Evolutionary conservation across 2,797 vertebrate species (phyloP).

Genomic region (Falco naumanni): DNA sequence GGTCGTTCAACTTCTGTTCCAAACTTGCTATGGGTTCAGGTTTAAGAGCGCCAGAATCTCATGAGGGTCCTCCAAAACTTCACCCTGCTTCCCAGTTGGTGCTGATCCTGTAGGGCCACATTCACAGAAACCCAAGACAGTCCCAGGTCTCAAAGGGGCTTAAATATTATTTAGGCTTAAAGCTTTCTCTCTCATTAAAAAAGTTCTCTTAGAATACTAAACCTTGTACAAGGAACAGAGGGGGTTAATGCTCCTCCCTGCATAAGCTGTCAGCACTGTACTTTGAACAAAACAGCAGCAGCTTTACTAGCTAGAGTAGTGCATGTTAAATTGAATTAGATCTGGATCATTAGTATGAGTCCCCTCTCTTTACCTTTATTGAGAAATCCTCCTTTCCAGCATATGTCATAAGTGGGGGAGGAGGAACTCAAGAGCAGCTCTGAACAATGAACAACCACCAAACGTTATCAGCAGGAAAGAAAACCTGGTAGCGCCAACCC

Average conservation of each 20-base stretch:
- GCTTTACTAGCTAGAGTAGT: neutral
- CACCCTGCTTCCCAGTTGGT: neutral
- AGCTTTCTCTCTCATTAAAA: neutral
- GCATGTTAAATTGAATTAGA: slow-evolving; percentile 32
- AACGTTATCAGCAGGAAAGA: slow-evolving; percentile 7
- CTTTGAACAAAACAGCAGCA: slow-evolving; percentile 10
- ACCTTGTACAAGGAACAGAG: neutral
- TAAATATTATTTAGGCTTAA: neutral
- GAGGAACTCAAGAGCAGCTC: slow-evolving; percentile 19
- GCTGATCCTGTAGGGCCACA: neutral
- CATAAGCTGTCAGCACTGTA: slow-evolving; percentile 18
- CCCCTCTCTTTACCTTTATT: slow-evolving; percentile 45
- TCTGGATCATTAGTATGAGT: neutral
- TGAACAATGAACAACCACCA: slow-evolving; percentile 47
- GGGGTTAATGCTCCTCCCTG: slow-evolving; percentile 38
- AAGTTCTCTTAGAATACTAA: neutral
- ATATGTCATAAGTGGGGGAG: slow-evolving; percentile 17
- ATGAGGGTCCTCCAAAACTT: neutral
- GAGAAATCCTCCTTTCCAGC: slow-evolving; percentile 42
- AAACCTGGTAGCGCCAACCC: neutral
- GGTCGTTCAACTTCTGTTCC: neutral
- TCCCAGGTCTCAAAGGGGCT: neutral
- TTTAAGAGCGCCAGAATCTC: neutral
- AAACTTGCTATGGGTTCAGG: neutral
- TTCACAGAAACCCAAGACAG: neutral